Base-by-base conservation (phyloP, 2,888 invertebrate species). In the Callinectes sapidus region DNA sequence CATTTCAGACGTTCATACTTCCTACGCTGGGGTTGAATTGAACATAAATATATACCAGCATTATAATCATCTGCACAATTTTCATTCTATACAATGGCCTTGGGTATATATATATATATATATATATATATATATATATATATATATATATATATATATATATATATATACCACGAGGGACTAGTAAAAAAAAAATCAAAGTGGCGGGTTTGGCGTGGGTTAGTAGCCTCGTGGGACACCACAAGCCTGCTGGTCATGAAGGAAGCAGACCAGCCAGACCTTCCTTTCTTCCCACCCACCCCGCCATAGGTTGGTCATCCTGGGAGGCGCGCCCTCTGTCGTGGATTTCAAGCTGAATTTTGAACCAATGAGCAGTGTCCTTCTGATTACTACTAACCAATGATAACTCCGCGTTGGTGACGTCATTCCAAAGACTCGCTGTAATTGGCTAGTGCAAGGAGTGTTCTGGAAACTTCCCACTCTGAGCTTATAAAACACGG, bases 221-320 rank as follows among this genome's bases (percentile, higher is more conserved):
- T 18, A 23, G 71, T 10, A 5, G 32, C 71, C 71, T 77, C 71
- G 71, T 81, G 81, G 81, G 32, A 35, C 81, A 35, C 35, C 14
- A 0, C 14, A 0, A 13, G 28, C 71, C 10, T 71, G 61, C 3
- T 71, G 61, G 18, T 23, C 48, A 48, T 48, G 48, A 48, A 10
- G 8, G 48, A 48, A 10, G 48, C 48, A 48, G 48, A 48, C 48
- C 48, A 55, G 55, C 55, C 2, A 61, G 18, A 18, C 61, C 18
- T 61, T 61, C 23, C 23, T 23, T 18, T 23, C 61, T 61, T 61
- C 61, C 61, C 61, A 5, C 23, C 18, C 35, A 5, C 23, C 18
- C 35, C 81, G 14, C 81, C 35, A 81, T 81, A 35, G 81, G 81
- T 81, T 81, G 81, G 81, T 81, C 81, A 81, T 35, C 81, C 81